These are phyloP conservation scores for Lytechinus pictus DNA, from an alignment of 35 echinoderm and acorn worm genomes.

Conservation along the genomic window DNA sequence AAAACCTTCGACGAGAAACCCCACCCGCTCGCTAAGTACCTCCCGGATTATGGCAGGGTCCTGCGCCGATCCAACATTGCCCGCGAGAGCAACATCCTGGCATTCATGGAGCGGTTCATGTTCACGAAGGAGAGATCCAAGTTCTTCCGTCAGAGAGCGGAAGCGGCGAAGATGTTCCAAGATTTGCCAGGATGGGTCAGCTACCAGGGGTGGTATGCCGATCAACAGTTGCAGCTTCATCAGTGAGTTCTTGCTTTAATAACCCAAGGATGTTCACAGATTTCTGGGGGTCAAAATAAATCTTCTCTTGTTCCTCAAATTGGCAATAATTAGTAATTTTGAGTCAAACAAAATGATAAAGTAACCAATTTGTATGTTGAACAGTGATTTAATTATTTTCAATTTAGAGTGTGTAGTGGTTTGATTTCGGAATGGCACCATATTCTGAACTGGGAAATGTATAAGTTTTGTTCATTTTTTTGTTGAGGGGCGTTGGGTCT, in stretches of 20 bases:
- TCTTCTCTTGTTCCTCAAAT: too few species aligned
- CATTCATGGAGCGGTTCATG: conserved; percentile 45
- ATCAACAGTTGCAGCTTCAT: conserved; percentile 38
- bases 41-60: background rate
- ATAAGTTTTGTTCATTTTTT: too few species aligned
- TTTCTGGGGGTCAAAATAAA: too few species aligned
- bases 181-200: conserved; percentile 19
- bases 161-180: background rate
- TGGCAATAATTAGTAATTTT: too few species aligned
- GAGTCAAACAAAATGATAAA: too few species aligned
- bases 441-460: too few species aligned
- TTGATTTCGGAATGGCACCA: too few species aligned
- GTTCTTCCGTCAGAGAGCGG: conserved; percentile 25
- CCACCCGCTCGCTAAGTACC: conserved; percentile 9
- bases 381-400: too few species aligned
- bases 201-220: conserved; percentile 30
- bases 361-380: too few species aligned
- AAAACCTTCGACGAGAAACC: conserved; percentile 8
- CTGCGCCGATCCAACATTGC: background rate
- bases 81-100: conserved; percentile 14
- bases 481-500: too few species aligned
- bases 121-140: background rate
- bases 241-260: background rate
- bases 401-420: too few species aligned
- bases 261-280: too few species aligned